Base-by-base conservation (phyloP, 2,888 invertebrate genomes). In the Xylota segnis region DNA sequence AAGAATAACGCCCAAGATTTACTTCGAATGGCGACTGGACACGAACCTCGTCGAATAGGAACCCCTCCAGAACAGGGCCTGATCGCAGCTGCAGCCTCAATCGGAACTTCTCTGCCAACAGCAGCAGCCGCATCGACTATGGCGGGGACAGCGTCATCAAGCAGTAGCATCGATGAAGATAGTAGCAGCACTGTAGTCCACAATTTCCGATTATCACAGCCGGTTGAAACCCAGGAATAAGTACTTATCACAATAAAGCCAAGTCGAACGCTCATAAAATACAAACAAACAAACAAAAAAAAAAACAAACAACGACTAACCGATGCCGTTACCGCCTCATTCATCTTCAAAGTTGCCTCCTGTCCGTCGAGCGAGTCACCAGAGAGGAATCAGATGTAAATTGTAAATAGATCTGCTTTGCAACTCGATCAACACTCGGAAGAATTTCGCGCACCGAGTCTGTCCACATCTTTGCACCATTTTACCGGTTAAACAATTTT, bases 181-280 rank as follows among this genome's bases (percentile, higher is more conserved):
- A 61, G 89, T 89, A 86, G 82, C 66, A 91, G 90, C 83, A 91
- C 89, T 70, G 89, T 90, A 59, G 88, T 89, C 87, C 90, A 90
- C 87, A 88, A 89, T 78, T 90, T 91, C 88, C 90, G 89, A 61
- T 79, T 90, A 87, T 88, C 90, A 70, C 89, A 89, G 78, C 88
- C 89, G 74, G 54, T 89, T 65, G 88, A 88, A 63, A 70, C 84
- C 56, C 88, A 88, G 87, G 88, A 89, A 66, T 89, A 89, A 88
- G 87, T 86, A 88, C 87, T 87, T 87, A 87, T 45, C 45, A 52
- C 34, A 52, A 16, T 4, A 37, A 23, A 83, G 34, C 34, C 66
- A 83, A 71, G 77, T 72, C 52, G 32, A 71, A 71, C 7, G 65
- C 70, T 68, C 56, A 58, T 12, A 27, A 3, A 40, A n/a, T 4